Evolutionary conservation across 2,888 invertebrate species (phyloP).

Genomic region (Drepana falcataria): DNA sequence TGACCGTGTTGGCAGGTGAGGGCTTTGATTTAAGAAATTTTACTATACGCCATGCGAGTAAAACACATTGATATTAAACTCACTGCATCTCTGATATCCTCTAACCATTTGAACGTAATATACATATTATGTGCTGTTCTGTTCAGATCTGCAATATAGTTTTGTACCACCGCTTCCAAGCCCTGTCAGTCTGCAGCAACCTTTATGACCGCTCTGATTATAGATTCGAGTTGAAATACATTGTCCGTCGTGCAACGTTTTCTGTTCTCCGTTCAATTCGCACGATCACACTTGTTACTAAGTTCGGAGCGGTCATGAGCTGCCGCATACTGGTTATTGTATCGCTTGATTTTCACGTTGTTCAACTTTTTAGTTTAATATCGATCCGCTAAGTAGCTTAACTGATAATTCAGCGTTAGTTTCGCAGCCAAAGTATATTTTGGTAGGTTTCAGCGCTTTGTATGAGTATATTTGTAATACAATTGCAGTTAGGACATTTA

Average conservation of each 20-base stretch:
- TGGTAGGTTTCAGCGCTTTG: conserved; percentile 1
- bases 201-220: background rate
- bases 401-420: conserved; percentile 19
- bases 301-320: background rate
- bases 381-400: conserved; percentile 42
- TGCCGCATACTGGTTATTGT: conserved; percentile 18
- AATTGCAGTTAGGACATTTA: conserved; percentile 45
- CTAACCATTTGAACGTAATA: too few relatives aligned
- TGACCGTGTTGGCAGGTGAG: too few relatives aligned
- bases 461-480: background rate
- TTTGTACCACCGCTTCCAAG: too few relatives aligned
- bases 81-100: too few relatives aligned
- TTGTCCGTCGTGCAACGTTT: too few relatives aligned
- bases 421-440: background rate
- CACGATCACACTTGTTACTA: background rate
- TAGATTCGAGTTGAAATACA: background rate
- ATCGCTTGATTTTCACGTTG: conserved; percentile 45
- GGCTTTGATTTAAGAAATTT: too few relatives aligned
- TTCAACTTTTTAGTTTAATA: conserved; percentile 41
- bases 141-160: too few relatives aligned
- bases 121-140: too few relatives aligned
- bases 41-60: too few relatives aligned
- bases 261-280: too few relatives aligned
- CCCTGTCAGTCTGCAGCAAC: background rate
- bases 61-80: too few relatives aligned